Conservation (phyloP, 2,888 invertebrate species). For the Cerceris rybyensis region DNA sequence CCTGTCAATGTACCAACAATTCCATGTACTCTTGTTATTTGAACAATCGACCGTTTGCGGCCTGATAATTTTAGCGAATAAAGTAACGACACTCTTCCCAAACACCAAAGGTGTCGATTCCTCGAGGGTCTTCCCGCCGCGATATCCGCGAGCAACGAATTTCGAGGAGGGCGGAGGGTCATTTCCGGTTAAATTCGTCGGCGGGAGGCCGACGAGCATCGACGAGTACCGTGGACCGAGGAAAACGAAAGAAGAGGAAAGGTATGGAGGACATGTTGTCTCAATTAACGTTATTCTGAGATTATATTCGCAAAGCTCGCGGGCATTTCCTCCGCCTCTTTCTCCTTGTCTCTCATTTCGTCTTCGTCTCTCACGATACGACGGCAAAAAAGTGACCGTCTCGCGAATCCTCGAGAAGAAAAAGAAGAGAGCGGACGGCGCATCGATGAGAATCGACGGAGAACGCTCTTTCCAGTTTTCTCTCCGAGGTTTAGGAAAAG, state of each 20-base stretch:
- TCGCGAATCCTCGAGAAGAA: not conserved
- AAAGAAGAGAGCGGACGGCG: not conserved
- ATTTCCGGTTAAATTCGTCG: too few species aligned
- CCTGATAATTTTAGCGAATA: conserved; percentile 20
- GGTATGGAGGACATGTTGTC: too few species aligned
- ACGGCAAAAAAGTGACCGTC: not conserved
- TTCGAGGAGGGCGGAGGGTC: too few species aligned
- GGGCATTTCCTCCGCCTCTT: too few species aligned
- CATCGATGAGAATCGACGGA: not conserved
- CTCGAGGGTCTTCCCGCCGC: too few species aligned
- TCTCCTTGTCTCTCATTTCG: not conserved
- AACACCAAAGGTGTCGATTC: not conserved
- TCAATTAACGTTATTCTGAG: too few species aligned
- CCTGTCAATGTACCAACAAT: conserved; percentile 80
- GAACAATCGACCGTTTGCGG: conserved; percentile 48
- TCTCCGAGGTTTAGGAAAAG: not conserved
- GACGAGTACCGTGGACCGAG: too few species aligned
- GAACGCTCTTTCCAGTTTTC: not conserved
- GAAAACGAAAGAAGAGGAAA: too few species aligned
- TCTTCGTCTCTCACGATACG: not conserved
- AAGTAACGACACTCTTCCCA: not conserved
- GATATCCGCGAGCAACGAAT: too few species aligned
- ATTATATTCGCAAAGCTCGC: too few species aligned
- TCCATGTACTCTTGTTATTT: conserved; percentile 72
- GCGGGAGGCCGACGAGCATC: too few species aligned